These are phyloP conservation scores for Tylochromis polylepis DNA, from an alignment of 2,113 vertebrate species.

Conservation along the genomic window DNA sequence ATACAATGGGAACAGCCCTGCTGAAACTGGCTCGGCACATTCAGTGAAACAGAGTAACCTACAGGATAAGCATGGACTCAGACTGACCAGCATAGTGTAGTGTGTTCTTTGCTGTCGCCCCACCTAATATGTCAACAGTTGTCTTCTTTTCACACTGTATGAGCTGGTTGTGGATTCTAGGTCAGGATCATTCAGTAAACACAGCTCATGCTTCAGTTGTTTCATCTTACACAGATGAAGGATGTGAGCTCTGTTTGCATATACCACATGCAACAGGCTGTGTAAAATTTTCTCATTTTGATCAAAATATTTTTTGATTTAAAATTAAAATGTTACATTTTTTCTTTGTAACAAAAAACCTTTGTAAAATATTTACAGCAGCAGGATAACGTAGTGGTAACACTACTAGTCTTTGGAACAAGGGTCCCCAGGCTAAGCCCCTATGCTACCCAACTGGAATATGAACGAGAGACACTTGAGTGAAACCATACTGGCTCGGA, in stretches of 20 bases:
- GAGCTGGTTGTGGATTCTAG: background rate
- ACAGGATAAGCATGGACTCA: background rate
- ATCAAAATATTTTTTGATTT: background rate
- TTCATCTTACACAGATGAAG: background rate
- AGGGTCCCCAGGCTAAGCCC: background rate
- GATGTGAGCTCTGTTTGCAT: conserved; percentile 10
- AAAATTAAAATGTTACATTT: background rate
- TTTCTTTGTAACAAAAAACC: background rate
- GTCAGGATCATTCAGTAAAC: background rate
- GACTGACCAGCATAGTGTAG: background rate
- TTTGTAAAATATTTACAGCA: background rate
- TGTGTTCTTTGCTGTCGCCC: background rate
- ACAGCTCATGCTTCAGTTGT: background rate
- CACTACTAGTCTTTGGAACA: background rate
- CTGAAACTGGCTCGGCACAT: background rate
- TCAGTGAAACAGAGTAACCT: background rate
- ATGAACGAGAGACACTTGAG: background rate
- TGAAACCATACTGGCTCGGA: background rate
- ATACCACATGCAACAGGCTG: background rate
- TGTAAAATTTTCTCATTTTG: background rate
- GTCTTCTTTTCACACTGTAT: background rate
- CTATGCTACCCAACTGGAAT: background rate
- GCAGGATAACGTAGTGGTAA: background rate
- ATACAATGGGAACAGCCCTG: background rate
- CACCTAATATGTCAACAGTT: conserved; percentile 33